phyloP scores from a whole-genome alignment of 2,888 invertebrate genomes.

The Gortyna flavago region DNA sequence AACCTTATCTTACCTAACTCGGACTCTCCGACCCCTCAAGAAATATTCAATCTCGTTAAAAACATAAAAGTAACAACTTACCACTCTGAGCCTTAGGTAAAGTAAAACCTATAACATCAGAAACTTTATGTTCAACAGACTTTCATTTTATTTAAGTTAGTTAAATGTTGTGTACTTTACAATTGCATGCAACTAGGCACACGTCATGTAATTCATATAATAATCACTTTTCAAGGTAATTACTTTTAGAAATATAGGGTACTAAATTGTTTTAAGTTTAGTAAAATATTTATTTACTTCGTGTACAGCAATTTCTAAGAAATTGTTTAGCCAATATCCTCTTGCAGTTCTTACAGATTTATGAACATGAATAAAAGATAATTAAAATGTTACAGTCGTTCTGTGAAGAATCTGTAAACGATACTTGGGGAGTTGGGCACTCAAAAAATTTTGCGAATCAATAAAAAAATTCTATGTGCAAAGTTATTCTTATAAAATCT shows the following conservation, averaged over 20 bases:
- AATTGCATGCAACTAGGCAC: too few relatives aligned
- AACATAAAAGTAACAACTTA: not conserved
- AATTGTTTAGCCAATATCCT: not conserved
- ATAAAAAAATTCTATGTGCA: not conserved
- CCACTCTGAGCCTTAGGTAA: not conserved
- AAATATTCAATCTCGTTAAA: not conserved
- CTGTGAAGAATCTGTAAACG: not conserved
- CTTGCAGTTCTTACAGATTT: not conserved
- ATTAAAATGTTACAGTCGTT: not conserved
- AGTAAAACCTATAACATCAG: not conserved
- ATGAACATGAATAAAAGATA: not conserved
- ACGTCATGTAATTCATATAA: too few relatives aligned
- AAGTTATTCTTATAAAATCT: not conserved
- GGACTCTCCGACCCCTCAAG: not conserved
- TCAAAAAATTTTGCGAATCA: too few relatives aligned
- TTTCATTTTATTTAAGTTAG: too few relatives aligned
- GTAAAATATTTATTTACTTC: not conserved
- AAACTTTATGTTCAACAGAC: too few relatives aligned
- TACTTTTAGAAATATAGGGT: not conserved
- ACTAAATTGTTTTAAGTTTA: not conserved
- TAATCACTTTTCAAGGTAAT: not conserved
- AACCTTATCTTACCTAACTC: not conserved
- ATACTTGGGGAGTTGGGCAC: not conserved
- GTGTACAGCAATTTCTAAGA: not conserved
- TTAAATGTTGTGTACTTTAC: too few relatives aligned